These are phyloP conservation scores for Bubalus kerabau DNA, from an alignment of 2,113 vertebrate genomes.

Conservation along the genomic window DNA sequence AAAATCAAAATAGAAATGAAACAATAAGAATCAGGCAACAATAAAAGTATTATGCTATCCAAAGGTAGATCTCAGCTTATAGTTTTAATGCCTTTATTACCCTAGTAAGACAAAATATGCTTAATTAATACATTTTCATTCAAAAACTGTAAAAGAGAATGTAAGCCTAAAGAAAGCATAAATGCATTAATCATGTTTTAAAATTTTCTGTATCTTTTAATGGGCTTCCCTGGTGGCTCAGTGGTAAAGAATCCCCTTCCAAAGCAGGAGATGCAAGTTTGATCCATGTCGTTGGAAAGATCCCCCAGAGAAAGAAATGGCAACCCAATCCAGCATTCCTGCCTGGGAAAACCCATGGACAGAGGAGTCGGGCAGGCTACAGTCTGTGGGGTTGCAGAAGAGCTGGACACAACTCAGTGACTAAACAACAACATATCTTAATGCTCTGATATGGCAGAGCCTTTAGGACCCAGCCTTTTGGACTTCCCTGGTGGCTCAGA, in stretches of 20 bases:
- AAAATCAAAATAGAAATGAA: not conserved
- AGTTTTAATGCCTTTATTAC: not conserved
- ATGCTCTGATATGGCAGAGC: not conserved
- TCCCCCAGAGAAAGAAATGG: not conserved
- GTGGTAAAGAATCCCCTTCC: not conserved
- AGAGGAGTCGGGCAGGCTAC: not conserved
- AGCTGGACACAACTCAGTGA: not conserved
- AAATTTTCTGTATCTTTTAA: not conserved
- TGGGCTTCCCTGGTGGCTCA: not conserved
- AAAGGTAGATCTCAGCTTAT: not conserved
- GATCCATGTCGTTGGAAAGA: not conserved
- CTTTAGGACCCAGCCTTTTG: not conserved
- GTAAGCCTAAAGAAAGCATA: not conserved
- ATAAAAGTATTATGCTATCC: not conserved
- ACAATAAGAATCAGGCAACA: not conserved
- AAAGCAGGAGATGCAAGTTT: not conserved
- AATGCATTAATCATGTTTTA: not conserved
- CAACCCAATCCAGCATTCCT: not conserved
- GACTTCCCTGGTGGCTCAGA: too few species aligned
- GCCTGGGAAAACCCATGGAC: not conserved
- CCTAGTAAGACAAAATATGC: not conserved
- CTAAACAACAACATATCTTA: not conserved
- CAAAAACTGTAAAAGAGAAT: not conserved
- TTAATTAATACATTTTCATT: not conserved
- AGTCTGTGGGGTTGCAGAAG: not conserved